phyloP scores from a whole-genome alignment of 2,113 vertebrate species.

The Albula glossodonta region DNA sequence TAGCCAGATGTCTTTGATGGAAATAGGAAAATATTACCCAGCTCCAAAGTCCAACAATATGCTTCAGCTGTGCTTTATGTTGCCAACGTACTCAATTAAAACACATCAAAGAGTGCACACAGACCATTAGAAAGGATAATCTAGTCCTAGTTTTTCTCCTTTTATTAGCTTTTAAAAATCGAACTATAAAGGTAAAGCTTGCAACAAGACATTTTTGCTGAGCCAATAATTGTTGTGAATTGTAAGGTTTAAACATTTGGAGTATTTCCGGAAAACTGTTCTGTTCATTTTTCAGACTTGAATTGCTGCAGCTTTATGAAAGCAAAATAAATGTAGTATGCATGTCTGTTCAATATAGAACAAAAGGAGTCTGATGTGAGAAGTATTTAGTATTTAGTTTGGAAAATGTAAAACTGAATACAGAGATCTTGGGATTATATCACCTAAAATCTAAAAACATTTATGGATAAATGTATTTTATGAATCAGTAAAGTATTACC shows the following conservation, averaged over 20 bases:
- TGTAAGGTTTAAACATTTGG: neutral
- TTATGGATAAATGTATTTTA: no score
- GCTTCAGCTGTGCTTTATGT: conserved; percentile 9
- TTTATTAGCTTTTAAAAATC: neutral
- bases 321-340: neutral
- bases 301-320: neutral
- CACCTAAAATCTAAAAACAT: no score
- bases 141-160: conserved; percentile 30
- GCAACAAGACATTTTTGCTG: no score
- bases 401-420: no score
- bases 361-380: neutral
- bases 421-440: no score
- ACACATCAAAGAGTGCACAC: neutral
- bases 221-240: conserved; percentile 6
- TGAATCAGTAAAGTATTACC: no score
- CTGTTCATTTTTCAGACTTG: neutral
- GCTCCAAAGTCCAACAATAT: neutral
- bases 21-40: conserved; percentile 6
- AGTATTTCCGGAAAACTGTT: neutral
- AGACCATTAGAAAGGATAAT: conserved; percentile 16
- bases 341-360: neutral
- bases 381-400: no score
- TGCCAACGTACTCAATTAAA: neutral
- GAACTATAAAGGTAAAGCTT: neutral
- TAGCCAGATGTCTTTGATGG: conserved; percentile 15